phyloP scores from a whole-genome alignment of 2,113 vertebrate species.

The Patagioenas fasciata region DNA sequence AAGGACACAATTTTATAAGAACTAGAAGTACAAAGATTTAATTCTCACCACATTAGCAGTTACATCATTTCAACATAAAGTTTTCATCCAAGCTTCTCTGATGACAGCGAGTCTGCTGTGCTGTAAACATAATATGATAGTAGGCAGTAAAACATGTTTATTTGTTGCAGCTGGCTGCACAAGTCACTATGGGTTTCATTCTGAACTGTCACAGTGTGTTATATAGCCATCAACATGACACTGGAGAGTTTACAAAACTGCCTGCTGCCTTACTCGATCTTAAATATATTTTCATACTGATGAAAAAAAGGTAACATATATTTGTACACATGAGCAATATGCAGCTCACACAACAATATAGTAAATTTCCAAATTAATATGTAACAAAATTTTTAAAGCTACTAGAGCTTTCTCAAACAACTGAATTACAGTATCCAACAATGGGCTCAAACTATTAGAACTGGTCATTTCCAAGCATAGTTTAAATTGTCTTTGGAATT shows the following conservation, averaged over 20 bases:
- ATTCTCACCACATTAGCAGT: not conserved
- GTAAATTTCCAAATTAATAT: not conserved
- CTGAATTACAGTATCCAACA: not conserved
- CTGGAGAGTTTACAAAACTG: not conserved
- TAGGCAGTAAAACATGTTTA: slow-evolving; percentile 36
- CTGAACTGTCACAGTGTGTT: not conserved
- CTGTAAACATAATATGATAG: slow-evolving; percentile 5
- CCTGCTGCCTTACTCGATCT: not conserved
- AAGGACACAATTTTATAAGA: not conserved
- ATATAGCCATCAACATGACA: not conserved
- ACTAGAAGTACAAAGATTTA: not conserved
- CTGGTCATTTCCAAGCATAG: not conserved
- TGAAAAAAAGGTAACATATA: not conserved
- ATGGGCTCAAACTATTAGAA: not conserved
- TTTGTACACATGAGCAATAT: not conserved
- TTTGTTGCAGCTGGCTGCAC: slow-evolving; percentile 42
- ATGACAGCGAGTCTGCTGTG: not conserved
- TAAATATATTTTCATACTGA: not conserved
- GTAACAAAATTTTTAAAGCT: not conserved
- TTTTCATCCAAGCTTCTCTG: not conserved
- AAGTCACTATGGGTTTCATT: slow-evolving; percentile 38
- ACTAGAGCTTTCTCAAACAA: not conserved
- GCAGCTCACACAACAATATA: not conserved
- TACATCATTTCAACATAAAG: not conserved
- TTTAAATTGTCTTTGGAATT: not conserved